Conservation (phyloP, 2,113 vertebrate species). For the Channa argus region DNA sequence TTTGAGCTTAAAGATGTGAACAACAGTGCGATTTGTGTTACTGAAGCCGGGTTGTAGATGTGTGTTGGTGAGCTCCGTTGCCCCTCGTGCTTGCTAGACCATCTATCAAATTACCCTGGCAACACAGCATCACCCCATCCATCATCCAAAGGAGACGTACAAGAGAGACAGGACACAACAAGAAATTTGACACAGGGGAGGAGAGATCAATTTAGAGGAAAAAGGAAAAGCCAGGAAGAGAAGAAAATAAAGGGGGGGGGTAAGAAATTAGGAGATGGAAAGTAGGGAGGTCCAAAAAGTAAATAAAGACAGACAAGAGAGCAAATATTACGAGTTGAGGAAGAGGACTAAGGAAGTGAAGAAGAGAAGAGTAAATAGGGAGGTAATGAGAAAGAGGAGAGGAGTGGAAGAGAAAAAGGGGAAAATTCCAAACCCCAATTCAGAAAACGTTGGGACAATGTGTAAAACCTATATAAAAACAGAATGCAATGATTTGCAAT, state of each 20-base stretch:
- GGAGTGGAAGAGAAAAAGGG: no score
- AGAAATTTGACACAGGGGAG: constrained; percentile 15
- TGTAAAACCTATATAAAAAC: no score
- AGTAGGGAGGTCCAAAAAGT: no score
- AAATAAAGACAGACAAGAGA: background rate
- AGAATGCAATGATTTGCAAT: no score
- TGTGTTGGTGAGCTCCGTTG: background rate
- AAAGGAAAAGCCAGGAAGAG: no score
- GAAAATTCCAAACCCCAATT: no score
- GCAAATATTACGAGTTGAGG: no score
- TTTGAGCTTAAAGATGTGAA: background rate
- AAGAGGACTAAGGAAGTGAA: background rate
- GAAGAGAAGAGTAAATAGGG: background rate
- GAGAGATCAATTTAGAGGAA: background rate
- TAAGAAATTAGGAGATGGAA: background rate
- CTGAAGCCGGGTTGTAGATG: constrained; percentile 1
- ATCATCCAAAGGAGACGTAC: constrained; percentile 23
- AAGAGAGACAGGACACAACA: background rate
- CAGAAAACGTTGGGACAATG: no score
- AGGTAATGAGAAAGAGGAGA: background rate
- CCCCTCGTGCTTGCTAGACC: constrained; percentile 4
- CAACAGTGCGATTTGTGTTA: background rate
- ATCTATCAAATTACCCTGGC: constrained; percentile 49
- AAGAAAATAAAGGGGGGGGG: no score
- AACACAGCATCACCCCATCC: constrained; percentile 38